These are phyloP conservation scores for Jordanella pulchra DNA, from an alignment of 2,797 vertebrate genomes.

Conservation along the genomic window DNA sequence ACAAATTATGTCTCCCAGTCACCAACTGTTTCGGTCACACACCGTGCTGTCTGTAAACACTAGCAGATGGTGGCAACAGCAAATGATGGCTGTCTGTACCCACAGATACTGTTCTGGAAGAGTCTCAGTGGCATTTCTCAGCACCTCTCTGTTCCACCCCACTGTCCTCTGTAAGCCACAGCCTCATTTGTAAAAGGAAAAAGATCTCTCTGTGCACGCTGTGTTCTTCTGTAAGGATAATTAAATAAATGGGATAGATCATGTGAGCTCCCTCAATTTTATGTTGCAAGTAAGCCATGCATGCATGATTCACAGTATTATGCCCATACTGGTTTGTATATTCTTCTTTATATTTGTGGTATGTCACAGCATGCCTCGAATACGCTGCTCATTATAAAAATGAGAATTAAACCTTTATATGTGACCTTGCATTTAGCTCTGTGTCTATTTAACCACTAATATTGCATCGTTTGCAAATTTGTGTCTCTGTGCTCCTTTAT, in stretches of 20 bases:
- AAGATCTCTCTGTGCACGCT: constrained; percentile 30
- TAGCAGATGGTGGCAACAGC: constrained; percentile 35
- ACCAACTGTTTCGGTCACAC: constrained; percentile 26
- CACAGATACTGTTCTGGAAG: constrained; percentile 25
- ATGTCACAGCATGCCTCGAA: constrained; percentile 22
- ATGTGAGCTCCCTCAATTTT: constrained; percentile 54
- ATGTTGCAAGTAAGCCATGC: constrained; percentile 33
- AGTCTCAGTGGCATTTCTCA: constrained; percentile 28
- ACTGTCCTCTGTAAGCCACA: constrained; percentile 37
- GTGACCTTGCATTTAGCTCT: constrained; percentile 22
- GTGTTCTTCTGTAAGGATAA: constrained; percentile 18
- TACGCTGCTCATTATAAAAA: constrained; percentile 10
- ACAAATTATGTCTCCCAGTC: constrained; percentile 43
- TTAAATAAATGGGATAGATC: constrained; percentile 36
- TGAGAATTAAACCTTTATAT: constrained; percentile 42
- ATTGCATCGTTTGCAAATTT: constrained; percentile 9
- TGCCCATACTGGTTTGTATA: constrained; percentile 6
- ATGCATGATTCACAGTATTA: constrained; percentile 24
- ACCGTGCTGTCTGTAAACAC: constrained; percentile 49
- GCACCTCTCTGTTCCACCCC: constrained; percentile 37
- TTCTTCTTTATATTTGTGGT: constrained; percentile 9
- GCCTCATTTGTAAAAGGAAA: constrained; percentile 55
- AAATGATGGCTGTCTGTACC: constrained; percentile 23
- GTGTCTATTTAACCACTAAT: constrained; percentile 32
- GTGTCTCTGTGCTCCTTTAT: constrained; percentile 32